Percentiles rank a stretch among this genome's conserved stretches.
Evolutionary conservation across 2,797 vertebrate genomes (phyloP).

Genomic region (Pangasius mekongensis): DNA sequence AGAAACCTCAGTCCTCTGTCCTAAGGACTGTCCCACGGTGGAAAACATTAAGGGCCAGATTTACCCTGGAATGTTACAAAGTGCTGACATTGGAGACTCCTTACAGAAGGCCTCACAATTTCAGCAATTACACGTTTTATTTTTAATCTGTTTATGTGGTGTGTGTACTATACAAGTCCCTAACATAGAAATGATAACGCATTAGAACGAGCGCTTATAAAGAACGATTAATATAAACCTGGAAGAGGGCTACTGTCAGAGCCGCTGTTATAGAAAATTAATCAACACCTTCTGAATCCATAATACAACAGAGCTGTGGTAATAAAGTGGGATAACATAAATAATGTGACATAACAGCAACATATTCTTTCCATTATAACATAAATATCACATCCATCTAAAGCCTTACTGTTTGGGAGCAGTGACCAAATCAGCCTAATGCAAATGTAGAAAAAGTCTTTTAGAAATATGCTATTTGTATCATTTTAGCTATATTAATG

Average conservation of each 20-base stretch:
- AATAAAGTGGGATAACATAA: neutral
- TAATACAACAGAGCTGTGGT: neutral
- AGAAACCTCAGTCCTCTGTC: neutral
- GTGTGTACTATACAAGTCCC: neutral
- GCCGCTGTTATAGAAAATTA: neutral
- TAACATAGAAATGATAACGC: neutral
- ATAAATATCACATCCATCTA: neutral
- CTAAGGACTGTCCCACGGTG: neutral
- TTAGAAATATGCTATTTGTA: neutral
- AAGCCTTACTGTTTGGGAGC: neutral
- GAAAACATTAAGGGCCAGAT: neutral
- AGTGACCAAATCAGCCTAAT: neutral
- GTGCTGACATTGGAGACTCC: neutral
- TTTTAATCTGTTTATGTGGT: neutral
- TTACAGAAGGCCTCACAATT: neutral
- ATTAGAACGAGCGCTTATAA: neutral
- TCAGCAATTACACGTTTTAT: neutral
- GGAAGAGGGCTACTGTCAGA: neutral
- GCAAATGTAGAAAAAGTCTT: neutral
- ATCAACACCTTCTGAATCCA: neutral
- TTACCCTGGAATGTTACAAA: neutral
- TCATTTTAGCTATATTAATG: neutral
- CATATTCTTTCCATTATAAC: neutral
- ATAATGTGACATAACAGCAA: neutral
- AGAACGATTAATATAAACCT: neutral